These are phyloP conservation scores for Papilio dardanus DNA, from an alignment of 1,140 invertebrate species.

Conservation along the genomic window DNA sequence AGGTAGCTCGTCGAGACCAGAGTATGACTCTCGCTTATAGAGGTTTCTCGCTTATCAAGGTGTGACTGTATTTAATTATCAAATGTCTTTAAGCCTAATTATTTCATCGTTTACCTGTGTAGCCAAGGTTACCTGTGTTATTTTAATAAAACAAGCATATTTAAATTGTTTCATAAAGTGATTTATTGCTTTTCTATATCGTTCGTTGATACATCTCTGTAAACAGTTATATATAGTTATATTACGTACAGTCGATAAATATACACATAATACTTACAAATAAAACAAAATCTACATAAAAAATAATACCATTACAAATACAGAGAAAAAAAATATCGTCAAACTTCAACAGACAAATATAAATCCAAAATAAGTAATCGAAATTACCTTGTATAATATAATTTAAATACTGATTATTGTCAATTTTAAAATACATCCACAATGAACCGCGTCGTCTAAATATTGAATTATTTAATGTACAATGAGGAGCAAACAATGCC, in stretches of 20 bases:
- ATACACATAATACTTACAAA: slow-evolving; percentile 61
- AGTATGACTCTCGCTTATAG: too few species aligned
- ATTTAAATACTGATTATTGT: slow-evolving; percentile 63
- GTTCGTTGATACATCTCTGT: slow-evolving; percentile 67
- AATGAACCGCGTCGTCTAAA: slow-evolving; percentile 41
- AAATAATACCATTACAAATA: slow-evolving; percentile 73
- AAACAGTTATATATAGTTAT: slow-evolving; percentile 50
- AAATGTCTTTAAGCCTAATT: too few species aligned
- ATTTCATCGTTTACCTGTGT: too few species aligned
- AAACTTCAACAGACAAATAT: slow-evolving; percentile 76
- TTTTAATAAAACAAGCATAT: slow-evolving; percentile 55
- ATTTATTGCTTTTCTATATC: slow-evolving; percentile 75
- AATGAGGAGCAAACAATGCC: slow-evolving; percentile 49
- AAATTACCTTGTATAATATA: slow-evolving; percentile 52
- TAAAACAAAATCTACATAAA: slow-evolving; percentile 63
- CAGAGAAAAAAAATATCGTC: slow-evolving; percentile 59
- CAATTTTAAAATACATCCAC: slow-evolving; percentile 59
- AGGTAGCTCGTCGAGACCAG: too few species aligned
- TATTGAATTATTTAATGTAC: slow-evolving; percentile 57
- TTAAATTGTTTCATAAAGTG: slow-evolving; percentile 56
- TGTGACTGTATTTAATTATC: too few species aligned
- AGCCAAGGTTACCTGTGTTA: too few species aligned
- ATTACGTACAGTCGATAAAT: slow-evolving; percentile 59
- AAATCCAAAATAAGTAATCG: slow-evolving; percentile 72
- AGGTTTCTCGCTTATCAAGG: too few species aligned